Percentiles rank a stretch among this genome's conserved stretches.
These are phyloP conservation scores for Rutilus rutilus DNA, from an alignment of 2,113 vertebrate species.

Conservation along the genomic window DNA sequence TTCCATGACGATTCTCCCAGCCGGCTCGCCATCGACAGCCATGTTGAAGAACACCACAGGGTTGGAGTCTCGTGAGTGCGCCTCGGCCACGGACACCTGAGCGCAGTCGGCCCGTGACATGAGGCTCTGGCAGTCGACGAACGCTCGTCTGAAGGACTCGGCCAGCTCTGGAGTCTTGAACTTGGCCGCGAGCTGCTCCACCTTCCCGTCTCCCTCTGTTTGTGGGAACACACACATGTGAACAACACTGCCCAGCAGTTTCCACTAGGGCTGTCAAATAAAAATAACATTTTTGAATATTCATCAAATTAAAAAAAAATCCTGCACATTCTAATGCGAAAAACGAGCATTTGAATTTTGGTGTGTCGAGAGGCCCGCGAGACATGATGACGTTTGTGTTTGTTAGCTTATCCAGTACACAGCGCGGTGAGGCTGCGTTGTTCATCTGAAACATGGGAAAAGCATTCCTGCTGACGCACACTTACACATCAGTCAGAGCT, in stretches of 20 bases:
- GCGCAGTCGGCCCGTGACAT: slow-evolving; percentile 67
- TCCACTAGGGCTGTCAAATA: too few relatives aligned
- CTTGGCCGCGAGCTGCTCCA: slow-evolving; percentile 93
- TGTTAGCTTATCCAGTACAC: too few relatives aligned
- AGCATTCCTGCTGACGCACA: too few relatives aligned
- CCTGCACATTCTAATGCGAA: too few relatives aligned
- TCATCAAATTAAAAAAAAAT: too few relatives aligned
- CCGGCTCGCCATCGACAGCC: slow-evolving; percentile 73
- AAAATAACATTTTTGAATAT: too few relatives aligned
- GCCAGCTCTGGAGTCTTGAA: slow-evolving; percentile 93
- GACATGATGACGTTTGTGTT: too few relatives aligned
- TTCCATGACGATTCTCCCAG: slow-evolving; percentile 88
- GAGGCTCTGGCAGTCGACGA: slow-evolving; percentile 86
- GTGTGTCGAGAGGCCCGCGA: too few relatives aligned
- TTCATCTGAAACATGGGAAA: too few relatives aligned
- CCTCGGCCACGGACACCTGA: slow-evolving; percentile 79
- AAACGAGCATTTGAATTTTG: too few relatives aligned
- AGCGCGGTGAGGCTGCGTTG: too few relatives aligned
- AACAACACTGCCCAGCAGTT: not conserved
- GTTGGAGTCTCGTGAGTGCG: slow-evolving; percentile 83
- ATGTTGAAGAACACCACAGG: slow-evolving; percentile 88
- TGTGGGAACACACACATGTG: not conserved
- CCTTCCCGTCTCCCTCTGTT: slow-evolving; percentile 84
- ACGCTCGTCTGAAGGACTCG: slow-evolving; percentile 85
- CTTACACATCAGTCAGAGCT: too few relatives aligned